Percentiles rank a stretch among this genome's conserved stretches.
phyloP scores from a whole-genome alignment of 2,113 vertebrate genomes.

The Calidris pygmaea region DNA sequence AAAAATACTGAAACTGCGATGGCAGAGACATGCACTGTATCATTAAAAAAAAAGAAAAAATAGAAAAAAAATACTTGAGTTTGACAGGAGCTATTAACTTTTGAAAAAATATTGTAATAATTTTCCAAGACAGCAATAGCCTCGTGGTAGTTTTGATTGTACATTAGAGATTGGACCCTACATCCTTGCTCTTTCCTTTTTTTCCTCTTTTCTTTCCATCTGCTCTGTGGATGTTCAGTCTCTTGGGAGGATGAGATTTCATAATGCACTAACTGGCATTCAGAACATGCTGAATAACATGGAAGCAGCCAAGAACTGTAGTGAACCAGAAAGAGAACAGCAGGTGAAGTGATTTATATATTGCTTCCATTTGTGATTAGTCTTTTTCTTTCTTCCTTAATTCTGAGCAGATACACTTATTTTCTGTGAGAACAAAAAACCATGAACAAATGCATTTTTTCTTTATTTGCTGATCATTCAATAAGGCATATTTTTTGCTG shows the following conservation, averaged over 20 bases:
- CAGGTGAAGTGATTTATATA: neutral
- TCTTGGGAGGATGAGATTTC: neutral
- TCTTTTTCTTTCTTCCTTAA: neutral
- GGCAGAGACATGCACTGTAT: neutral
- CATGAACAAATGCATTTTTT: neutral
- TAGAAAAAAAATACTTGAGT: too few species aligned
- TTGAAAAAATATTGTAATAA: neutral
- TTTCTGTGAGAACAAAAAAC: neutral
- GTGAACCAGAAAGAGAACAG: neutral
- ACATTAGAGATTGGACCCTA: neutral
- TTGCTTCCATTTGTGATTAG: neutral
- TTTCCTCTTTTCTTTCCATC: neutral
- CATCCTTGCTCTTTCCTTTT: neutral
- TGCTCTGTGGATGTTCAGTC: neutral
- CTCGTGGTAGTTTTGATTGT: neutral
- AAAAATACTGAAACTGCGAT: neutral
- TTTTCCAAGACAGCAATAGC: neutral
- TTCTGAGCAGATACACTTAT: neutral
- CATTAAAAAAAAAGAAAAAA: neutral
- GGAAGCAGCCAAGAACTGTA: neutral
- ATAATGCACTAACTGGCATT: neutral
- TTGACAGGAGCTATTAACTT: neutral
- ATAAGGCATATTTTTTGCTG: neutral
- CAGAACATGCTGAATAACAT: neutral
- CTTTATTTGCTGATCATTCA: neutral